Evolutionary conservation across 2,797 vertebrate species (phyloP), one percentile per base, ranked within the genome.

Genomic region (Echeneis naucrates): DNA sequence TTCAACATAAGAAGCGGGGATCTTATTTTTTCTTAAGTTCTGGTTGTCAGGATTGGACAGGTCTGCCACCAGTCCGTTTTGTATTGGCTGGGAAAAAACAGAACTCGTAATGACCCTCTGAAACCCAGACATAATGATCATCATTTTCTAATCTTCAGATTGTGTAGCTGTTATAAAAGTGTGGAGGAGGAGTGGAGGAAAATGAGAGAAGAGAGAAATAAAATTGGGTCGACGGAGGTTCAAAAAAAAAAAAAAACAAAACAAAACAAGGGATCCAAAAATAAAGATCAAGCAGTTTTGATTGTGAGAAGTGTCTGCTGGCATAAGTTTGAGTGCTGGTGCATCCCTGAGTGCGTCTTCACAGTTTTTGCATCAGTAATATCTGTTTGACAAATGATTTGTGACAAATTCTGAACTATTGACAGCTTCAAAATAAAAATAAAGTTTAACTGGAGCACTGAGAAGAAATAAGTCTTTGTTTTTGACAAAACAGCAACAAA

Each of bases 301-400:
- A 45, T 32, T 21, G 27, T 32, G 63, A 67, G 38, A 13, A 23
- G 32, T 21, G 48, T 48, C 48, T 58, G 53, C 27, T 26, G 10
- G 26, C 33, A 50, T 75, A 66, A 56, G 50, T 32, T 42, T 62
- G 40, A 45, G 42, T 2, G 5, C n/a, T 24, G 4, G n/a, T 26
- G 37, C 24, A 2, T 78, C 42, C 47, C 33, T 4, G 47, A 26
- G 44, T 59, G 53, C 66, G 19, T 71, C 45, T 73, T 40, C 35
- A 37, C 8, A 37, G 35, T 11, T 57, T 66, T 67, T 64, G 38
- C 1, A 44, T 75, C 70, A 65, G 53, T 58, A 80, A 65, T 38
- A 16, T 60, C 69, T 21, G 10, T 82, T 68, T 84, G 76, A 82
- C 68, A 72, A 64, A 73, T 55, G 62, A 72, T 77, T 19, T 42